These are phyloP conservation scores for Heliconius melpomene DNA, from an alignment of 1,140 invertebrate species.

Conservation along the genomic window DNA sequence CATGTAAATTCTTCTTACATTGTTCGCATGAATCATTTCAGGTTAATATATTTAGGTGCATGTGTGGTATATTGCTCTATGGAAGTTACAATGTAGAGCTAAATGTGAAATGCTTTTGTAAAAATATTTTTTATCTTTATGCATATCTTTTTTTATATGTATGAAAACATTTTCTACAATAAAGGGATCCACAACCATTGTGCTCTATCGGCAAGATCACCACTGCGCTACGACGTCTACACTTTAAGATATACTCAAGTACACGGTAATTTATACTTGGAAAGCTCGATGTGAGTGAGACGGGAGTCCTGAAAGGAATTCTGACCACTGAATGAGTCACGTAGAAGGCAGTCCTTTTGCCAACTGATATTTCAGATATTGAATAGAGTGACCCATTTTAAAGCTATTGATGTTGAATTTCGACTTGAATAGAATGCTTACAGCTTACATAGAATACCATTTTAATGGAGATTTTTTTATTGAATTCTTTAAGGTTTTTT, in stretches of 20 bases:
- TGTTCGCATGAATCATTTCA: slow-evolving; percentile 20
- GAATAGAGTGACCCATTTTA: slow-evolving; percentile 55
- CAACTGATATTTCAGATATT: slow-evolving; percentile 55
- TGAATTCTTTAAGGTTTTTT: slow-evolving; percentile 37
- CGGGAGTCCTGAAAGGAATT: not conserved
- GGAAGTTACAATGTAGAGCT: no score
- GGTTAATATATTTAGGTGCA: not conserved
- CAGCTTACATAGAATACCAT: slow-evolving; percentile 48
- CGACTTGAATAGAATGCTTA: slow-evolving; percentile 45
- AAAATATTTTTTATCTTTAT: no score
- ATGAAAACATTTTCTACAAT: no score
- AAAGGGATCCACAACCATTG: no score
- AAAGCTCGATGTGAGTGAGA: not conserved
- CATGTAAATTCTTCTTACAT: slow-evolving; percentile 33
- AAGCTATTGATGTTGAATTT: slow-evolving; percentile 46
- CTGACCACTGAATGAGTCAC: slow-evolving; percentile 40
- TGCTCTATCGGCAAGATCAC: no score
- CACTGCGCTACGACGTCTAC: not conserved
- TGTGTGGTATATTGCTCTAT: not conserved
- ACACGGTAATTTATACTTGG: not conserved
- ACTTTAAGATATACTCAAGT: not conserved
- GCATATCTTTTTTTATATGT: no score
- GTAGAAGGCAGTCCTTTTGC: slow-evolving; percentile 33
- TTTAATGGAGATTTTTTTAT: slow-evolving; percentile 49
- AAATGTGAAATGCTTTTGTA: no score